Base-by-base conservation (phyloP, 2,888 invertebrate genomes). In the Euclidia mi region DNA sequence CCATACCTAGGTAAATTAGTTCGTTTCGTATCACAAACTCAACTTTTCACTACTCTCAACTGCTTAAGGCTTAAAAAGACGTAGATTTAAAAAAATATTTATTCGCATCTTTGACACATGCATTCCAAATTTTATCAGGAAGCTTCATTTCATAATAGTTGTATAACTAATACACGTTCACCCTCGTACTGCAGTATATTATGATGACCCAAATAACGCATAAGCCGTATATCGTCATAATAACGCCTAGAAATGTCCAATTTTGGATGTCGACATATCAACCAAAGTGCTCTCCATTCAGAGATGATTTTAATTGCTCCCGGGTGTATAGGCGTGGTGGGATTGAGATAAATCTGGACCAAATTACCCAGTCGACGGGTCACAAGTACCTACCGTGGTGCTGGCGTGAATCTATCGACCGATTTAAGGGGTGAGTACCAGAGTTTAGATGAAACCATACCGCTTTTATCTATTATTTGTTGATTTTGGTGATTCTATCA, bases 291-390 rank as follows among this genome's bases (percentile, higher is more conserved):
- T 17, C 34, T 50, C 49, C 42, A 46, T 58, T 48, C n/a, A 52
- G 34, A 51, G 47, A 56, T 49, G 40, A 25, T 35, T 53, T 37
- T 70, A 70, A 70, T 66, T 63, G 60, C 57, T 53, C 46, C 37
- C 40, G 20, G 47, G 34, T 37, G 28, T 7, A 28, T 29, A 37
- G 41, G 44, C 57, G 56, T 45, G 47, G 41, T 55, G 55, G 49
- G 37, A 52, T 50, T 9, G 34, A 51, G 43, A 70, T 71, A 70
- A 65, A 69, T 71, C 62, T 60, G 50, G 11, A 35, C 41, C 10
- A 59, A 70, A 70, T 62, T 50, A 57, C 60, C 71, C 41, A 47
- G 28, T 45, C 25, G 44, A 59, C 57, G 37, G 32, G 29, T 29
- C 46, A 44, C 45, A 25, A 49, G 14, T 38, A 14, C 34, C 32